Percentiles rank a stretch among this genome's conserved stretches.
Evolutionary conservation across 2,888 invertebrate genomes (phyloP).

Genomic region (Oligia latruncula): DNA sequence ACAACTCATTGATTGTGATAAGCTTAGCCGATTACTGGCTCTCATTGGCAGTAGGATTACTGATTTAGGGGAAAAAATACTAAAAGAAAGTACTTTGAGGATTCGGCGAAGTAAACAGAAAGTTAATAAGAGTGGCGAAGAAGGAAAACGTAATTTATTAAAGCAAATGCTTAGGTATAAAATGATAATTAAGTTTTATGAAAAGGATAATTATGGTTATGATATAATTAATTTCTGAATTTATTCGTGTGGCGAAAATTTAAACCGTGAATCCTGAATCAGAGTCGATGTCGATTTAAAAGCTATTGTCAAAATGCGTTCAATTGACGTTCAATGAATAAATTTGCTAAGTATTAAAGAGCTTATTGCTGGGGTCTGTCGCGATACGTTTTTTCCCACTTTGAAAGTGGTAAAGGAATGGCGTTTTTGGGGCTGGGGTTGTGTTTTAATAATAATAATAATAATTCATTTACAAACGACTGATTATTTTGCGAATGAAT

Average conservation of each 20-base stretch:
- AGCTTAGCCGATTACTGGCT: slow-evolving; percentile 21
- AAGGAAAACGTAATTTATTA: not conserved
- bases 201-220: too few relatives aligned
- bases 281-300: too few relatives aligned
- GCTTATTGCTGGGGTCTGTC: too few relatives aligned
- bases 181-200: too few relatives aligned
- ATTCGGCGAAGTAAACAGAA: not conserved
- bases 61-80: not conserved
- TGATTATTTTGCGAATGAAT: not conserved
- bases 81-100: slow-evolving; percentile 1
- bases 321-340: not conserved
- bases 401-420: not conserved
- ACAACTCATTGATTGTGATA: slow-evolving; percentile 20
- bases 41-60: slow-evolving; percentile 21
- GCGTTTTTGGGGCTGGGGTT: not conserved
- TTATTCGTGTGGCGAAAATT: not conserved
- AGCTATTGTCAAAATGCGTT: not conserved
- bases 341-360: not conserved
- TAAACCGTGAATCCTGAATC: not conserved
- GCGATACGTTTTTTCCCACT: not conserved
- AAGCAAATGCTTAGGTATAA: not conserved
- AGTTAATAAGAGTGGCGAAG: not conserved
- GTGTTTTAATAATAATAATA: too few relatives aligned
- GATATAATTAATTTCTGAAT: not conserved
- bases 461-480: not conserved